Conservation (phyloP, 2,113 vertebrate genomes). For the Helogale parvula region DNA sequence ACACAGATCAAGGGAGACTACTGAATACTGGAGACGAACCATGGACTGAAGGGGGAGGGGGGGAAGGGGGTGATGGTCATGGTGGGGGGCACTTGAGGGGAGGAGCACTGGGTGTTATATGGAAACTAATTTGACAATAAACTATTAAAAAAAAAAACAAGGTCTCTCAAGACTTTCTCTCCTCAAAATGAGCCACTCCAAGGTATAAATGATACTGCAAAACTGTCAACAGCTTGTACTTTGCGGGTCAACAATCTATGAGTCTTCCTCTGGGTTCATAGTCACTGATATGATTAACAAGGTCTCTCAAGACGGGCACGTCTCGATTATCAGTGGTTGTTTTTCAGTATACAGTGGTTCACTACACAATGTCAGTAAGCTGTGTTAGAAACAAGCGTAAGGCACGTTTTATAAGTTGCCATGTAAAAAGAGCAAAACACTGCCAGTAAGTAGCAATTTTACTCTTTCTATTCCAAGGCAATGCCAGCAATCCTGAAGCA, state of each 20-base stretch:
- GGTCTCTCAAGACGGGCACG: background rate
- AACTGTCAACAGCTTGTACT: background rate
- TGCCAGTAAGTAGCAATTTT: background rate
- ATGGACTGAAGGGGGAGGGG: too few relatives aligned
- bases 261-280: background rate
- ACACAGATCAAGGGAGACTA: too few relatives aligned
- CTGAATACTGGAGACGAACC: too few relatives aligned
- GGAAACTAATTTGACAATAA: too few relatives aligned
- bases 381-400: constrained; percentile 17
- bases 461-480: constrained; percentile 35
- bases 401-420: background rate
- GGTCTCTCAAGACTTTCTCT: too few relatives aligned
- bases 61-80: too few relatives aligned
- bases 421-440: constrained; percentile 31
- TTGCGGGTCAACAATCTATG: background rate
- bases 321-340: background rate
- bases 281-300: background rate
- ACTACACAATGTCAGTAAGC: background rate
- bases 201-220: background rate
- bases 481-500: background rate
- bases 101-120: too few relatives aligned
- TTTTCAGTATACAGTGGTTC: background rate
- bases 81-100: too few relatives aligned
- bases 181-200: background rate
- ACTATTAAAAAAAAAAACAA: too few relatives aligned